Base-by-base conservation (phyloP, 1,140 invertebrate species). In the Dendroctonus ponderosae region DNA sequence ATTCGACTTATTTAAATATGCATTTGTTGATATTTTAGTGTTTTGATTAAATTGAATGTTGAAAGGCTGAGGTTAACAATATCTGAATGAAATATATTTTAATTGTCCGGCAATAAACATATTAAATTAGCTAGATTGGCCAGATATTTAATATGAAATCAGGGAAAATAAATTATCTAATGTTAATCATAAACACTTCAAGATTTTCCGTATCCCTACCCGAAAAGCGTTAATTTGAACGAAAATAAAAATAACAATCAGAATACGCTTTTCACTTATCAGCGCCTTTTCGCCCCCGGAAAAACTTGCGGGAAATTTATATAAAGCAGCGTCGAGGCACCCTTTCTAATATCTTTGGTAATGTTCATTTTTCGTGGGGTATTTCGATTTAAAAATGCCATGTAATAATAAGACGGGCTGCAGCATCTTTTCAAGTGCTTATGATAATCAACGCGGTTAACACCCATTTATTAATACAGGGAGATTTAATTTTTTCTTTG, bases 171-270 rank as follows among this genome's bases (percentile, higher is more conserved):
- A 12, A 46, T 9, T 1, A 46, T 12, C 8, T 46, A 46, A 46
- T 46, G 43, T 12, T 46, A 26, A 26, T 26, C 26, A 26, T 26
- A 26, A 26, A 26, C 26, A 26, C 26, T 26, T 26, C 26, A 26
- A n/a, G 26, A 26, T 26, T 26, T 26, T 26, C 26, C 26, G 1
- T 26, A 26, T 26, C 26, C 26, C 26, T 5, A n/a, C 56, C 56
- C 56, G 7, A 56, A 56, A 15, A 56, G 6, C 62, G 62, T 51
- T 66, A 66, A 66, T 66, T 49, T 66, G 3, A n/a, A 26, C 37
- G n/a, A 9, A 66, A 66, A 66, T 66, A 66, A 66, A 66, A 66
- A 51, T 59, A 66, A 65, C 62, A 65, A 65, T 66, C 56, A 59
- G 40, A 54, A 49, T 11, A 44, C 53, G 54, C 48, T 56, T 66